Conservation (phyloP, 2,888 invertebrate species). For the Hemaris fuciformis region DNA sequence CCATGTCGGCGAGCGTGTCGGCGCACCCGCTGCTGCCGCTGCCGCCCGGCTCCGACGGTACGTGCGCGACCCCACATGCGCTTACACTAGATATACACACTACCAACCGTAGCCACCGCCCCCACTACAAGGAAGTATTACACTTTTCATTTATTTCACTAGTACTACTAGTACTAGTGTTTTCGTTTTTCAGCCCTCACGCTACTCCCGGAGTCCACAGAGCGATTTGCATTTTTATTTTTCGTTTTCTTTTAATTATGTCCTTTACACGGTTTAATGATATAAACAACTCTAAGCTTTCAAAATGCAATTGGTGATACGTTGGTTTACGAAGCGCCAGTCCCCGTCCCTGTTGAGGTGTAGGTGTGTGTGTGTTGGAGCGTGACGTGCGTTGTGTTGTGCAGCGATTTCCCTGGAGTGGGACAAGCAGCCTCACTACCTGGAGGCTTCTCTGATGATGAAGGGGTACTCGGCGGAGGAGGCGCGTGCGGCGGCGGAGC, state of each 20-base stretch:
- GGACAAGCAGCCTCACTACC: slow-evolving; percentile 82
- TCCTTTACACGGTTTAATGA: neutral
- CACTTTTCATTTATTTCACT: neutral
- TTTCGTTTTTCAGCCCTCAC: neutral
- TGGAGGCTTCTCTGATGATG: slow-evolving; percentile 95
- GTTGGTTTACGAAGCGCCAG: too few relatives aligned
- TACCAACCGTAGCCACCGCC: neutral
- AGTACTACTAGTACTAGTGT: too few relatives aligned
- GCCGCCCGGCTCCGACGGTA: slow-evolving; percentile 85
- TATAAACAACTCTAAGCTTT: neutral
- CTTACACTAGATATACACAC: neutral
- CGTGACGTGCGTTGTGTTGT: slow-evolving; percentile 8
- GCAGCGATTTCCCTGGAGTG: slow-evolving; percentile 82
- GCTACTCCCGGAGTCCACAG: neutral
- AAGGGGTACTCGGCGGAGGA: slow-evolving; percentile 83
- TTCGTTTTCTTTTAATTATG: neutral
- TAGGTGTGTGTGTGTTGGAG: neutral
- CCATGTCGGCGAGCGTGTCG: slow-evolving; percentile 88
- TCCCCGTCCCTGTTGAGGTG: too few relatives aligned
- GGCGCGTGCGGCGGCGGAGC: slow-evolving; percentile 70
- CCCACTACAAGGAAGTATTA: neutral
- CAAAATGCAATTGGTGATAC: neutral
- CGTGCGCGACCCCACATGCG: slow-evolving; percentile 26
- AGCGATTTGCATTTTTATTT: neutral
- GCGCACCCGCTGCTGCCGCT: slow-evolving; percentile 97